Conservation (phyloP, 2,113 vertebrate species). For the Genyomyrus donnyi region DNA sequence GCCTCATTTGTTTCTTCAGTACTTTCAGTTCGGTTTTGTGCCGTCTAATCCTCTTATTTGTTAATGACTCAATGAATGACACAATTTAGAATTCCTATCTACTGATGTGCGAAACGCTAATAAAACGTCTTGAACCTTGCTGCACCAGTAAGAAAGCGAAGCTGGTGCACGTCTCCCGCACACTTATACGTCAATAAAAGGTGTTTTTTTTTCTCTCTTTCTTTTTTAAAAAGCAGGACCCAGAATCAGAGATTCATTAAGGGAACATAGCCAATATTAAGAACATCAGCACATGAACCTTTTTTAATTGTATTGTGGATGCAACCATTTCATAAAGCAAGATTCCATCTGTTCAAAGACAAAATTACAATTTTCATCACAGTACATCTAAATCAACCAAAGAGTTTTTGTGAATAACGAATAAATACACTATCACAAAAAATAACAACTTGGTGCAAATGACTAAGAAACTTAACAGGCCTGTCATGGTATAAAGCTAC, state of each 20-base stretch:
- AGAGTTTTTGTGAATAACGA: constrained; percentile 20
- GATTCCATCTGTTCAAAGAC: constrained; percentile 26
- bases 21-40: background rate
- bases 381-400: constrained; percentile 23
- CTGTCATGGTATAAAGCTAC: background rate
- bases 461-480: constrained; percentile 18
- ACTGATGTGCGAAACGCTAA: background rate
- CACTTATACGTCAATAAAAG: background rate
- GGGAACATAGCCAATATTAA: background rate
- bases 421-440: constrained; percentile 16
- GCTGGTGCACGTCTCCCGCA: background rate
- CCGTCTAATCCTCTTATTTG: background rate
- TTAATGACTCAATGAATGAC: background rate
- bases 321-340: constrained; percentile 47
- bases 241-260: background rate
- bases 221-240: background rate
- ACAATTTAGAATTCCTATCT: background rate
- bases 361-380: constrained; percentile 22
- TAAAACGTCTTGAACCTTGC: background rate
- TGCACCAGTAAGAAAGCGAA: background rate
- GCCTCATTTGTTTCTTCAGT: background rate
- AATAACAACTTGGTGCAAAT: constrained; percentile 23
- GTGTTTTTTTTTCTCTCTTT: background rate
- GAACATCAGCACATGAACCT: constrained; percentile 11
- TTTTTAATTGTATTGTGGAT: constrained; percentile 23